These are phyloP conservation scores for Lasioglossum calceatum DNA, from an alignment of 2,888 invertebrate species.

Conservation along the genomic window DNA sequence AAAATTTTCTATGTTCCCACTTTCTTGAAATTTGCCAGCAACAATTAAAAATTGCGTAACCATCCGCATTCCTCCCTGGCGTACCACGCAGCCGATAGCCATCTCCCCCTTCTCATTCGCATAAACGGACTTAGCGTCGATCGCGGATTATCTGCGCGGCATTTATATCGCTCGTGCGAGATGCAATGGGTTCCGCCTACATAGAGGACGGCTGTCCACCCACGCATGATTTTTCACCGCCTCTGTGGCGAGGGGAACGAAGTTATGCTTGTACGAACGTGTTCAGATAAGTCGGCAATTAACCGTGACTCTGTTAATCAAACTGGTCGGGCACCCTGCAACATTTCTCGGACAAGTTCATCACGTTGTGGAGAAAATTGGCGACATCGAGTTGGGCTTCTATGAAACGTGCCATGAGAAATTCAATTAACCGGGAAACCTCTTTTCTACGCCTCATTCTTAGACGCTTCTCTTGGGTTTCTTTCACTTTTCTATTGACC, in stretches of 20 bases:
- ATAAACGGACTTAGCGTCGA: neutral
- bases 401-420: neutral
- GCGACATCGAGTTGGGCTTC: neutral
- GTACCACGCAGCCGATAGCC: neutral
- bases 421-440: slow-evolving; percentile 4
- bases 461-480: neutral
- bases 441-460: neutral
- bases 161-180: slow-evolving; percentile 19
- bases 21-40: too few relatives aligned
- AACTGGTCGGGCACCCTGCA: slow-evolving; percentile 17
- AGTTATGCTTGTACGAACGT: neutral
- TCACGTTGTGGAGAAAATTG: neutral
- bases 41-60: too few relatives aligned
- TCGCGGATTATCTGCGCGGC: neutral
- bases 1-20: too few relatives aligned
- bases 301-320: slow-evolving; percentile 31
- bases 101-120: neutral
- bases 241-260: neutral
- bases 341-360: slow-evolving; percentile 2
- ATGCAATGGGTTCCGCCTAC: slow-evolving; percentile 22
- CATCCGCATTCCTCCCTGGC: too few relatives aligned
- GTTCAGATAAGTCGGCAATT: slow-evolving; percentile 35
- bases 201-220: slow-evolving; percentile 16
- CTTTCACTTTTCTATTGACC: neutral
- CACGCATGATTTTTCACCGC: slow-evolving; percentile 14